phyloP scores from a whole-genome alignment of 1,140 invertebrate species.

The Campoletis sonorensis region DNA sequence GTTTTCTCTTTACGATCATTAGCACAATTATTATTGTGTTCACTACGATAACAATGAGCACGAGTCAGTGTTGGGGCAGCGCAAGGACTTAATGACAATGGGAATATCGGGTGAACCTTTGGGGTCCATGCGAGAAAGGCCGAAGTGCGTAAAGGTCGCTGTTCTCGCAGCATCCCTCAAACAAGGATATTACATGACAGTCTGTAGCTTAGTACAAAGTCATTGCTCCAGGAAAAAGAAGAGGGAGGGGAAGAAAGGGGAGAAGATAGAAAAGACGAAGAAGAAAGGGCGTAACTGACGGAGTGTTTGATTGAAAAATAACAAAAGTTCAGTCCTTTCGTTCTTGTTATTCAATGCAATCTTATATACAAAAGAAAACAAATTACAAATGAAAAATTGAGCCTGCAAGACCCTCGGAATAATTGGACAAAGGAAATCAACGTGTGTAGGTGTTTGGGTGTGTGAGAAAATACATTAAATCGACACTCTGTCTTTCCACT shows the following conservation, averaged over 20 bases:
- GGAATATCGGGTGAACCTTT: slow-evolving; percentile 11
- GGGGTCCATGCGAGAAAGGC: not conserved
- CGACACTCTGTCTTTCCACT: not conserved
- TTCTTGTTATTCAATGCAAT: not conserved
- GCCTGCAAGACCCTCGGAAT: too few species aligned
- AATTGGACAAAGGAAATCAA: too few species aligned
- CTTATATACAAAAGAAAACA: not conserved
- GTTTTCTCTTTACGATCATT: slow-evolving; percentile 68
- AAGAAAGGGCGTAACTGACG: not conserved
- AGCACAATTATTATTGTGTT: slow-evolving; percentile 73
- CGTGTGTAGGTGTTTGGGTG: not conserved
- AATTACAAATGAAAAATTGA: not conserved
- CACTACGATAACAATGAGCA: slow-evolving; percentile 64
- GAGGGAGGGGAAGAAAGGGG: not conserved
- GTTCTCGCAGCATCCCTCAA: not conserved
- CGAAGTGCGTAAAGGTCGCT: not conserved
- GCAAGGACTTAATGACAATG: not conserved
- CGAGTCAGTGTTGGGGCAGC: slow-evolving; percentile 42
- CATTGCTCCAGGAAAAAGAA: not conserved
- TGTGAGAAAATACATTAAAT: not conserved
- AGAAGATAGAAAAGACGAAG: not conserved
- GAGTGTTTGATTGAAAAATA: too few species aligned
- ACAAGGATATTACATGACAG: not conserved
- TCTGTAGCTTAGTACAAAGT: not conserved
- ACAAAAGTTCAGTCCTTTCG: too few species aligned